Base-by-base conservation (phyloP, 2,888 invertebrate species). In the Eristalinus aeneus region DNA sequence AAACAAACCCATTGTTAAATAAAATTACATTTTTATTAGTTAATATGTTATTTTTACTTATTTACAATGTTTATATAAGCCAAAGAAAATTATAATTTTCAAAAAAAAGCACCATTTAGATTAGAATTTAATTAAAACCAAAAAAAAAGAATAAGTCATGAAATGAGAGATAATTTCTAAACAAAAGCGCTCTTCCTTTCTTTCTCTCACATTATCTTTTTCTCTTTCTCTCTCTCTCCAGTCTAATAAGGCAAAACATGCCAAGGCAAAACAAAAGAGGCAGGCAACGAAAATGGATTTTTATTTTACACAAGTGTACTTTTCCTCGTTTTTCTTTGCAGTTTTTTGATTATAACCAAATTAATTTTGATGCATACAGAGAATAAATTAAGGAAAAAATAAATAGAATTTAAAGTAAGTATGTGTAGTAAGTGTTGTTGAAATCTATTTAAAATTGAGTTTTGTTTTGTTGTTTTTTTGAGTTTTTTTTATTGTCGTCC, bases 401-500 rank as follows among this genome's bases (percentile, higher is more conserved):
- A 85, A 67, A 54, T 67, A 81, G 68, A 76, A 71, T 76, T 69
- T 78, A 63, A 68, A 31, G 64, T 71, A 85, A 20, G 74, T 87
- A 79, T 69, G 76, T 80, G 56, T 72, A 82, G 74, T 73, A 75
- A 46, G 76, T 88, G 74, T 83, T 87, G 83, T 84, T 88, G 81
- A 75, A 88, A 88, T 75, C 68, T 72, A 64, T 74, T 68, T 56
- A 46, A 65, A 36, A 74, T 77, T 76, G 74, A 78, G 64, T 72
- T 79, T 80, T 65, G 71, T 80, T 78, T 82, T 83, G 68, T 80
- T 73, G 65, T 75, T 72, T 58, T 76, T 73, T 77, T 85, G 80
- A 75, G 84, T 65, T 83, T 46, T 23, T 65, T 58, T 78, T 73
- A 63, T 81, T 85, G 87, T 78, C 88, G 90, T 90, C 91, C 90